Conservation (phyloP, 2,888 invertebrate genomes). For the Xanthia togata region DNA sequence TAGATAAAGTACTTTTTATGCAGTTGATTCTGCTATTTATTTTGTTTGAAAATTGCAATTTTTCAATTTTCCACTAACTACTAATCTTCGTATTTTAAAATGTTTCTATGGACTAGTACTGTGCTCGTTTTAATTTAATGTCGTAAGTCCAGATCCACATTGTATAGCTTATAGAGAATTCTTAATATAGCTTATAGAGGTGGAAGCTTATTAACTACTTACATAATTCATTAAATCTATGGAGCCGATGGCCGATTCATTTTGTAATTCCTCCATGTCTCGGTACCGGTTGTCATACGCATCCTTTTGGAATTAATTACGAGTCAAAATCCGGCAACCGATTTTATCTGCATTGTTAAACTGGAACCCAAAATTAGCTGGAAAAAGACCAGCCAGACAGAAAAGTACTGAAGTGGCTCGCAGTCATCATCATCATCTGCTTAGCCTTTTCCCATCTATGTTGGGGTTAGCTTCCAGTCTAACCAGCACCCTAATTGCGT, state of each 20-base stretch:
- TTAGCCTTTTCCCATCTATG: neutral
- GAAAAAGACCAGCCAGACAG: neutral
- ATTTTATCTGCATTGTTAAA: neutral
- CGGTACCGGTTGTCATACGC: too few relatives aligned
- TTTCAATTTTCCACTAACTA: too few relatives aligned
- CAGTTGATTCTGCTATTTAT: too few relatives aligned
- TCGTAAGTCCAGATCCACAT: too few relatives aligned
- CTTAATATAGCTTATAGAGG: too few relatives aligned
- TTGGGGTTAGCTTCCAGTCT: neutral
- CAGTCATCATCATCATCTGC: neutral
- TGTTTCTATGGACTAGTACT: too few relatives aligned
- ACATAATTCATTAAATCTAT: neutral
- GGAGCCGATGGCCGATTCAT: too few relatives aligned
- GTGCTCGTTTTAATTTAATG: too few relatives aligned
- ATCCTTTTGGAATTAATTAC: neutral
- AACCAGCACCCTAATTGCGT: neutral
- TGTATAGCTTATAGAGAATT: too few relatives aligned
- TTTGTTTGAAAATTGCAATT: too few relatives aligned
- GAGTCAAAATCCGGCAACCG: neutral
- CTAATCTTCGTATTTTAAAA: too few relatives aligned
- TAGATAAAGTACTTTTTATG: too few relatives aligned
- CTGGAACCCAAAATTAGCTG: neutral
- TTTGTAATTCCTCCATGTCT: neutral
- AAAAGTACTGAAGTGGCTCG: neutral
- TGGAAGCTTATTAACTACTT: neutral